Percentiles rank a stretch among this genome's conserved stretches.
Conservation (phyloP, 1,140 invertebrate genomes). For the Gryon sp. region DNA sequence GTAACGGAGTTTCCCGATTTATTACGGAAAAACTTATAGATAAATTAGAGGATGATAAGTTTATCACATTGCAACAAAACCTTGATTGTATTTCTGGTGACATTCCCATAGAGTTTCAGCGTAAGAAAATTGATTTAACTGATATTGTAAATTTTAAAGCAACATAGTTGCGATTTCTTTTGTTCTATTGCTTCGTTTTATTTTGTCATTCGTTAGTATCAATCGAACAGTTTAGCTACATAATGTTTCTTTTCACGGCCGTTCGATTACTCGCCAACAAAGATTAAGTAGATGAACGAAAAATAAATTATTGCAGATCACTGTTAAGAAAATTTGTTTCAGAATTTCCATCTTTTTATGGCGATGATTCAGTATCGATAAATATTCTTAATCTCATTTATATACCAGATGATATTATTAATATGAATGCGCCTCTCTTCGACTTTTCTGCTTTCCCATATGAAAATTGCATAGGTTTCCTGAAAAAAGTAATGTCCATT, state of each 20-base stretch:
- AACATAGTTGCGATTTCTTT: slow-evolving; percentile 19
- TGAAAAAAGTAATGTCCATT: not conserved
- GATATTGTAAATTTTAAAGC: slow-evolving; percentile 18
- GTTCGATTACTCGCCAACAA: not conserved
- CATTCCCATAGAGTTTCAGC: slow-evolving; percentile 14
- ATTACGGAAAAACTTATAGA: not conserved
- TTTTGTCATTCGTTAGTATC: not conserved
- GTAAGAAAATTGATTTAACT: slow-evolving; percentile 6
- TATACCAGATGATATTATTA: not conserved
- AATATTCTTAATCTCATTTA: not conserved
- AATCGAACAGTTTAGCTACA: not conserved
- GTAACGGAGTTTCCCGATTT: not conserved
- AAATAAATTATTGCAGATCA: not conserved
- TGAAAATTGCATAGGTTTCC: not conserved
- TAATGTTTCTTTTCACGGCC: slow-evolving; percentile 4
- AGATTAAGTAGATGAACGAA: not conserved
- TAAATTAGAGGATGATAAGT: not conserved
- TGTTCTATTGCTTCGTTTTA: slow-evolving; percentile 9
- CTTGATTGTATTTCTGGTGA: not conserved
- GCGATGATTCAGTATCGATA: not conserved
- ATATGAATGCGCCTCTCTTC: not conserved
- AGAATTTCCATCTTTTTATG: not conserved
- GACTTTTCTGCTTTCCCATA: not conserved
- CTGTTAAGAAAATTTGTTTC: slow-evolving; percentile 1
- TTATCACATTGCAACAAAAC: not conserved